Conservation (phyloP, 2,797 vertebrate species). For the Melanotaenia pygmaea region DNA sequence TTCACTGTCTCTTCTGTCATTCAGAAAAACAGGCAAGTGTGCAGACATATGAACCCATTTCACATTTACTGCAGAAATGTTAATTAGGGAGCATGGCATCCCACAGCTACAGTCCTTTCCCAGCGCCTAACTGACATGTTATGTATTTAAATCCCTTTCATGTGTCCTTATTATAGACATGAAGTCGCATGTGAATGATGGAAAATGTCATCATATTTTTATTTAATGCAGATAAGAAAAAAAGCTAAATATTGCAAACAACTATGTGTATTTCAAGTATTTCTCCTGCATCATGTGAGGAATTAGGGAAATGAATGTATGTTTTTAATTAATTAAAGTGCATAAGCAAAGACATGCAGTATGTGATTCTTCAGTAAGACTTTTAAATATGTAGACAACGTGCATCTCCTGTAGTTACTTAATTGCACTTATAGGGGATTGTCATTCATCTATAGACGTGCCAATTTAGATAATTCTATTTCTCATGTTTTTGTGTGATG, state of each 20-base stretch:
- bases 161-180: conserved; percentile 78
- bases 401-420: conserved; percentile 31
- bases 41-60: conserved; percentile 78
- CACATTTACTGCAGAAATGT: conserved; percentile 81
- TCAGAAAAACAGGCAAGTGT: conserved; percentile 77
- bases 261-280: conserved; percentile 33
- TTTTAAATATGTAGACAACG: conserved; percentile 36
- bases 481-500: conserved; percentile 52
- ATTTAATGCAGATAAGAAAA: conserved; percentile 52
- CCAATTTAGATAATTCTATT: conserved; percentile 55
- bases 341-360: conserved; percentile 37
- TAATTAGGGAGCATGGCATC: conserved; percentile 82
- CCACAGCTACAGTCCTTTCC: conserved; percentile 77
- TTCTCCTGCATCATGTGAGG: conserved; percentile 12
- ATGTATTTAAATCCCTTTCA: conserved; percentile 83
- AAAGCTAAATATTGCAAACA: conserved; percentile 45
- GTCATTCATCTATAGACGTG: conserved; percentile 29
- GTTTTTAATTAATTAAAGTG: conserved; percentile 57
- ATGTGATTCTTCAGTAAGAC: conserved; percentile 49
- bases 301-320: conserved; percentile 46
- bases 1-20: conserved; percentile 83
- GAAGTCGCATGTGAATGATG: conserved; percentile 72
- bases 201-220: conserved; percentile 62
- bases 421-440: conserved; percentile 51
- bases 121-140: conserved; percentile 76